These are phyloP conservation scores for Drosophila repleta DNA, from an alignment of 1,140 invertebrate genomes.

Conservation along the genomic window DNA sequence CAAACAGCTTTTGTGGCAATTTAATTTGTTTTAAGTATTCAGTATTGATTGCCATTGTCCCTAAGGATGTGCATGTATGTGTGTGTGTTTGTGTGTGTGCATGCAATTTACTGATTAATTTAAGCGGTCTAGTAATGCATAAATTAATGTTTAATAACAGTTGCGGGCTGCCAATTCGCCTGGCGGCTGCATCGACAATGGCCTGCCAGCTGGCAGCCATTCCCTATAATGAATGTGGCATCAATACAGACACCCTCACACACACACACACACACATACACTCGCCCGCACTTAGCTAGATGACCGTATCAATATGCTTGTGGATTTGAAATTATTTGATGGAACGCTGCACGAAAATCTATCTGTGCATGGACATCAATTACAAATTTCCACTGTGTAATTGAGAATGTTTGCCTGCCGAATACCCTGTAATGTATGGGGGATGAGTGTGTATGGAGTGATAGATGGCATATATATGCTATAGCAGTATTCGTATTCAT, in stretches of 20 bases:
- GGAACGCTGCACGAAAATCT: constrained; percentile 11
- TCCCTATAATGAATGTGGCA: constrained; percentile 32
- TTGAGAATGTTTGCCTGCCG: not conserved
- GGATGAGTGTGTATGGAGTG: not conserved
- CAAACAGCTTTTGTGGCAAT: constrained; percentile 49
- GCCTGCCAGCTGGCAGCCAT: constrained; percentile 24
- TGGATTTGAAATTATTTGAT: constrained; percentile 49
- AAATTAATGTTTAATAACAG: constrained; percentile 76
- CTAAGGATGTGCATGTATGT: not conserved
- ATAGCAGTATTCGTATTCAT: too few species aligned
- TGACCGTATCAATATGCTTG: constrained; percentile 61
- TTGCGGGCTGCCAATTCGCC: constrained; percentile 37
- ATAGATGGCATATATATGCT: too few species aligned
- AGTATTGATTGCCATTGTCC: constrained; percentile 24
- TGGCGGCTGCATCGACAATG: constrained; percentile 28
- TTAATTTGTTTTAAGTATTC: constrained; percentile 46
- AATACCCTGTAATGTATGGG: not conserved
- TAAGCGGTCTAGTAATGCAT: constrained; percentile 72
- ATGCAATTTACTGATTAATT: constrained; percentile 74
- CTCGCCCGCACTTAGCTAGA: constrained; percentile 27
- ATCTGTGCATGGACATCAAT: not conserved
- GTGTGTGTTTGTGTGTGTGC: constrained; percentile 14
- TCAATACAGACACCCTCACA: constrained; percentile 24
- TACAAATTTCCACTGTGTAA: not conserved
- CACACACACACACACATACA: constrained; percentile 8